These are phyloP conservation scores for Takifugu rubripes DNA, from an alignment of 2,797 vertebrate genomes.

Conservation along the genomic window DNA sequence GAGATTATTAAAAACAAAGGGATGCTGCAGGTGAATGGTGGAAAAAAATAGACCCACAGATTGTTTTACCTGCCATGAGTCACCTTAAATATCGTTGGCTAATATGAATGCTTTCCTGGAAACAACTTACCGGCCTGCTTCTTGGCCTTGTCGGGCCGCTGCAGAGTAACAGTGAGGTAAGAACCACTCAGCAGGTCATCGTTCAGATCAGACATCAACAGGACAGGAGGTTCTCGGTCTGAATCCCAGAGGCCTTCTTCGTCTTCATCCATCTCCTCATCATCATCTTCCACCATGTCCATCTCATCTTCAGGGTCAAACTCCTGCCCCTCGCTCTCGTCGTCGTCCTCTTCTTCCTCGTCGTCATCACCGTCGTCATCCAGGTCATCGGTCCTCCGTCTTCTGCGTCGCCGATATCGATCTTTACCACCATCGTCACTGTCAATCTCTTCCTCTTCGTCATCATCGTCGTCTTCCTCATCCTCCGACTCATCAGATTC, in stretches of 20 bases:
- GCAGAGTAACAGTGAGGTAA: conserved; percentile 94
- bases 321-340: conserved; percentile 70
- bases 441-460: conserved; percentile 60
- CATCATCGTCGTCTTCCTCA: conserved; percentile 52
- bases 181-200: conserved; percentile 86
- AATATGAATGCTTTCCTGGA: neutral
- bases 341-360: conserved; percentile 60
- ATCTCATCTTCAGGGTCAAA: conserved; percentile 73
- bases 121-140: conserved; percentile 67
- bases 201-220: conserved; percentile 78
- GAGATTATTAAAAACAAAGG: no score
- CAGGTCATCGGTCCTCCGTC: conserved; percentile 30
- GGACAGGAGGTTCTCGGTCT: conserved; percentile 82
- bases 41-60: no score
- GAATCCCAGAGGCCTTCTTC: conserved; percentile 91
- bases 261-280: conserved; percentile 69
- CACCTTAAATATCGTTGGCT: no score
- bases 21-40: no score
- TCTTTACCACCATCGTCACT: conserved; percentile 57
- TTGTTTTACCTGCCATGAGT: no score
- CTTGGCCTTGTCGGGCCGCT: conserved; percentile 85
- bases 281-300: conserved; percentile 58
- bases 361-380: conserved; percentile 13
- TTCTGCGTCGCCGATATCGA: conserved; percentile 30
- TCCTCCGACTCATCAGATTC: conserved; percentile 74